phyloP scores from a whole-genome alignment of 2,797 vertebrate genomes.

The Rhinatrema bivittatum region DNA sequence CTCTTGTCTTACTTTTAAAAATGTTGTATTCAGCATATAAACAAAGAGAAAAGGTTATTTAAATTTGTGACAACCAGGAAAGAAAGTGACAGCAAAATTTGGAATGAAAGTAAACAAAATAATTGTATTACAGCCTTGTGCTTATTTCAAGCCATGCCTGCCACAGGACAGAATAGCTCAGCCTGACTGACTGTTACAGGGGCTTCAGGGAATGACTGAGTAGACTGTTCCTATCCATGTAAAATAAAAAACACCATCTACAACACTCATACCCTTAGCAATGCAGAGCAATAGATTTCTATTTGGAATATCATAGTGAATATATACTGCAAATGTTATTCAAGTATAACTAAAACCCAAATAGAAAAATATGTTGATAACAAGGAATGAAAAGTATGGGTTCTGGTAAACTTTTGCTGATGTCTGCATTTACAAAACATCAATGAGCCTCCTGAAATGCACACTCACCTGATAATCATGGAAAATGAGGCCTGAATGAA shows the following conservation, averaged over 20 bases:
- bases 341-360: slow-evolving; percentile 27
- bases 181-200: no score
- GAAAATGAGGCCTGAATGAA: no score
- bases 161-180: no score
- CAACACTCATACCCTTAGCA: slow-evolving; percentile 8
- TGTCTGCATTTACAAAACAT: slow-evolving; percentile 20
- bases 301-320: slow-evolving; percentile 32
- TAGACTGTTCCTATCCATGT: slow-evolving; percentile 32
- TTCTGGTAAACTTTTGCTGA: slow-evolving; percentile 22
- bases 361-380: slow-evolving; percentile 14
- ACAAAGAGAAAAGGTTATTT: slow-evolving; percentile 21
- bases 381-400: slow-evolving; percentile 16
- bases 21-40: slow-evolving; percentile 42
- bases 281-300: slow-evolving; percentile 20
- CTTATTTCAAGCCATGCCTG: no score
- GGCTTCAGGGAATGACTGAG: slow-evolving; percentile 21
- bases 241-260: slow-evolving; percentile 31
- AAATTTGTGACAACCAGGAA: slow-evolving; percentile 19
- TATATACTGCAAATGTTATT: slow-evolving; percentile 32
- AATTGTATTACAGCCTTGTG: slow-evolving; percentile 24
- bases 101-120: slow-evolving; percentile 20
- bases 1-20: slow-evolving; percentile 35
- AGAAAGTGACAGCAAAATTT: slow-evolving; percentile 12
- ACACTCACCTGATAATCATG: no score
- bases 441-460: no score